A percentile compares a stretch with the other conserved stretches of the same genome.
Evolutionary conservation across 2,888 invertebrate species (phyloP).

Genomic region (Cheilosia impressa): DNA sequence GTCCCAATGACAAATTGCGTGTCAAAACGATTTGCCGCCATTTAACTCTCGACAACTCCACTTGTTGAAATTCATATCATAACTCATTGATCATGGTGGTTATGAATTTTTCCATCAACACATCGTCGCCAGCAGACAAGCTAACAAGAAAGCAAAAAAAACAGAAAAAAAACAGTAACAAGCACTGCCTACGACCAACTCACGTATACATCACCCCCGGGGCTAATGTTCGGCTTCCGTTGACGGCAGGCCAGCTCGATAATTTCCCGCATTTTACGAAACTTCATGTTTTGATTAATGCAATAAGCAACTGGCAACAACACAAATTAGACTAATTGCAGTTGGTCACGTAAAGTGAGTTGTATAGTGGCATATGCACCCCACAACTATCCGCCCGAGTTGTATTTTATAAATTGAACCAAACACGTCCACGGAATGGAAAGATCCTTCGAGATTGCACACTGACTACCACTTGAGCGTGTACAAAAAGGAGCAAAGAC

Average conservation of each 20-base stretch:
- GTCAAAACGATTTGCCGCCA: constrained; percentile 70
- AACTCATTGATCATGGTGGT: constrained; percentile 63
- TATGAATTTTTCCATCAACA: constrained; percentile 67
- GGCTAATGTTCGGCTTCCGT: constrained; percentile 73
- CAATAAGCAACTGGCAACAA: constrained; percentile 82
- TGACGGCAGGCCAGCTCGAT: constrained; percentile 62
- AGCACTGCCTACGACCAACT: constrained; percentile 19
- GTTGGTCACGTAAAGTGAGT: constrained; percentile 67
- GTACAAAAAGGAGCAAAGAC: constrained; percentile 56
- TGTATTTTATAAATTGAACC: constrained; percentile 54
- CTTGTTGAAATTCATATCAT: constrained; percentile 71
- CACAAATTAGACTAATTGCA: constrained; percentile 78
- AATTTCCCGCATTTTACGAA: constrained; percentile 69
- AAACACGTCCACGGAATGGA: constrained; percentile 62
- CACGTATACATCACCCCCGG: constrained; percentile 46
- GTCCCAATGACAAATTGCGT: constrained; percentile 59
- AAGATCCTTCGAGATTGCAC: constrained; percentile 64
- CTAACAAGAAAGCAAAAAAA: constrained; percentile 13
- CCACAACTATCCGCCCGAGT: constrained; percentile 40
- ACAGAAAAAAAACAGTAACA: constrained; percentile 18
- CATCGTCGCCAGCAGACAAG: constrained; percentile 40
- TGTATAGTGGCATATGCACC: constrained; percentile 5
- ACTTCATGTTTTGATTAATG: constrained; percentile 81
- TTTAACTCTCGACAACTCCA: constrained; percentile 53
- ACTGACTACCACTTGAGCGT: constrained; percentile 54